Evolutionary conservation across 2,797 vertebrate genomes (phyloP), one percentile per base, ranked within the genome.

Genomic region (Channallabes apus): DNA sequence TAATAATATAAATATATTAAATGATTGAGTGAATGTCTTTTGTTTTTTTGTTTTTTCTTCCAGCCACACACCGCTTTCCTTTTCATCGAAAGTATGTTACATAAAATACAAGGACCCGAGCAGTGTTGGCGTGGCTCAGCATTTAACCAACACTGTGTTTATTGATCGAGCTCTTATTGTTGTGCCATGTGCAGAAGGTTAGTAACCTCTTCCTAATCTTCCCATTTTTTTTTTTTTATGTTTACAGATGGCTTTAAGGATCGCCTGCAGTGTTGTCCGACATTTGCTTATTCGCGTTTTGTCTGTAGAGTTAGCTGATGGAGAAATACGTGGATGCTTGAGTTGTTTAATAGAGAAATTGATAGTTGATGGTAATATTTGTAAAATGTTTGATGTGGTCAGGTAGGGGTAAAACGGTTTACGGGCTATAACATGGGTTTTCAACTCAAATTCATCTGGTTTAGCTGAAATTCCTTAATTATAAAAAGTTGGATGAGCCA

Each of bases 21-120:
- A 29, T 12, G 14, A 7, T 29, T 14, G 2, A 76, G 59, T 56
- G 5, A n/a, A 27, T 59, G 51, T 20, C 6, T 3, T 18, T n/a
- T 93, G 83, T 91, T 91, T 92, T 94, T 27, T 94, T 4, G 96
- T 18, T n/a, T 93, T 83, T 91, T 91, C 92, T 94, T 27, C 94
- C 97, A 99, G 98, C 96, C 98, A 99, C 89, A 94, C 96, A 73
- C 94, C 97, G 61, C 95, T 98, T 93, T 96, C 97, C 89, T 99
- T 98, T 95, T 98, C 98, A 87, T 99, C 98, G 94, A 99, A 99
- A 97, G 98, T 99, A 95, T 99, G 98, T 95, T 99, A 99, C 95
- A 96, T 99, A 95, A 99, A 98, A 95, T 99, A 97, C 94, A 96
- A 96, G 94, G 97, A 99, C 69, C 95, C 97, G 85, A 97, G 97